Evolutionary conservation across 2,797 vertebrate species (phyloP).

Genomic region (Sandelia bainsii): DNA sequence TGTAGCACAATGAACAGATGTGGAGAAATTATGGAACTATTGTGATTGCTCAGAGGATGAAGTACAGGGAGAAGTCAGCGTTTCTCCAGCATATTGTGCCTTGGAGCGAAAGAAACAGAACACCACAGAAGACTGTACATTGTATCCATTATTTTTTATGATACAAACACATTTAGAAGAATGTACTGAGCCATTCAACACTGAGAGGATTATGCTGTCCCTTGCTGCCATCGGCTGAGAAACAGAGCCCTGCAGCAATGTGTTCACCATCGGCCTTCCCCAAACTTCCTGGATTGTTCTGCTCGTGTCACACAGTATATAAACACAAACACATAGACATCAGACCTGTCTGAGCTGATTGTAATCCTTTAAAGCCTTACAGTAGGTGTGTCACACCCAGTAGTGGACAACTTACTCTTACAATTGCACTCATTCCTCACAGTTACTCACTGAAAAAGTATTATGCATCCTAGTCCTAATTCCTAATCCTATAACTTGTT

Average conservation of each 20-base stretch:
- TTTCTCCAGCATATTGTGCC: conserved; percentile 65
- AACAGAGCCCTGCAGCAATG: conserved; percentile 62
- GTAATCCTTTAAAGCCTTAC: conserved; percentile 38
- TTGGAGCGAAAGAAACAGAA: conserved; percentile 63
- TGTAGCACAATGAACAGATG: conserved; percentile 66
- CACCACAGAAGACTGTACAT: conserved; percentile 54
- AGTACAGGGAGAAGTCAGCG: conserved; percentile 60
- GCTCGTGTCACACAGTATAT: conserved; percentile 32
- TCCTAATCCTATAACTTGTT: too few species aligned
- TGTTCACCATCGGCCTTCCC: conserved; percentile 47
- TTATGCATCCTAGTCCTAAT: too few species aligned
- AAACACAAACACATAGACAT: neutral
- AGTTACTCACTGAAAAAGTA: too few species aligned
- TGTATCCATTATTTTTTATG: conserved; percentile 73
- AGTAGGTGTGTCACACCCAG: neutral
- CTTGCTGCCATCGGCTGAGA: conserved; percentile 49
- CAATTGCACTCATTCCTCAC: too few species aligned
- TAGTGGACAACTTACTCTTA: too few species aligned
- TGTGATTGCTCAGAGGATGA: conserved; percentile 65
- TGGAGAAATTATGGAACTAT: conserved; percentile 61
- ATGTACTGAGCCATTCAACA: conserved; percentile 69
- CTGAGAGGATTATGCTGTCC: conserved; percentile 69
- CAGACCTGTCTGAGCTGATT: conserved; percentile 11
- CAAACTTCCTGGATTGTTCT: conserved; percentile 41
- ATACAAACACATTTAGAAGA: conserved; percentile 68